Evolutionary conservation across 1,140 invertebrate species (phyloP), one percentile per base, ranked within the genome.

Genomic region (Thaumetopoea pityocampa): DNA sequence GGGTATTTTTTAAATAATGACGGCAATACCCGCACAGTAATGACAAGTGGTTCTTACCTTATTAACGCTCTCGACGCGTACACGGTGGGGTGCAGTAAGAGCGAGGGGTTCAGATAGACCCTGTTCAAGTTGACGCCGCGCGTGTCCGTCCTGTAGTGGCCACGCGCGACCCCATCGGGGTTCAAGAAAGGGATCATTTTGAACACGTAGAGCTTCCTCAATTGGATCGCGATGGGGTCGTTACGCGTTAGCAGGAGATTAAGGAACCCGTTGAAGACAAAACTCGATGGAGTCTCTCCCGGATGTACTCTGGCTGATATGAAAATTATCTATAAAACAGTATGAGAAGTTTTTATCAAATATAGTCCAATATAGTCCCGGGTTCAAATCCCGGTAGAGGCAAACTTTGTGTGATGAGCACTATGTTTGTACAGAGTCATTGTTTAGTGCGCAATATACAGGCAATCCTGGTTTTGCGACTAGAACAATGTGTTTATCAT

Each of bases 101-200:
- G 38, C 1, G 79, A 83, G 0, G 79, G 79, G 37, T 76, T 79
- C n/a, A 83, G 51, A 40, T 83, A 83, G 1, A 83, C 77, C 32
- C 79, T 51, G 55, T 83, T 83, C 16, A 98, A 79, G 86, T 98
- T 98, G 27, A 96, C 91, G 3, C 96, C 96, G 38, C 92, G 87
- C 0, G 93, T 93, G 77, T 97, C 95, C 20, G 96, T 96, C 18
- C 96, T 85, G 73, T 97, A 97, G 76, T 96, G 94, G 3, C 96
- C 96, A 30, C 89, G 86, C n/a, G 90, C 90, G 1, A 97, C 96
- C 4, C 96, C 96, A 74, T 98, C 96, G 1, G 96, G 96, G 85
- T 98, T 98, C 28, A 98, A 83, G 88, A 97, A 94, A 1, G 96
- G 96, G 42, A 98, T 92, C 51, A 98, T 81, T 85, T 98, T 97